Base-by-base conservation (phyloP, 2,113 vertebrate genomes). In the Protomyctophum bolini region DNA sequence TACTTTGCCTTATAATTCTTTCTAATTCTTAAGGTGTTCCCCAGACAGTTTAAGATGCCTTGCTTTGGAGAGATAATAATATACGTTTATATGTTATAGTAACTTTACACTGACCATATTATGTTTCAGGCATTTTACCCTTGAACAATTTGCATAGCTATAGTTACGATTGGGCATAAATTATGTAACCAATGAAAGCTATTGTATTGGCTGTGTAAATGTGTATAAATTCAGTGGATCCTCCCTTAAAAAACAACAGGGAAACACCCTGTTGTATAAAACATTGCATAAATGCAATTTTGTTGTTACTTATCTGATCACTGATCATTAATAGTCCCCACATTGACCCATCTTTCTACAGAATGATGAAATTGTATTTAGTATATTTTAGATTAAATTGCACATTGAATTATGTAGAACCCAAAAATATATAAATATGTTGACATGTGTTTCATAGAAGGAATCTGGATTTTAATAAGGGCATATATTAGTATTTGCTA, bases 361-460 rank as follows among this genome's bases (percentile, higher is more conserved):
- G 82, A 91, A 91, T 93, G 88, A 92, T 93, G 89, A 92, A 87
- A 91, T 88, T 92, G 92, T 88, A 92, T 91, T 90, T 76, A 79
- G 90, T 66, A 82, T 48, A 28, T 73, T 78, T 86, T 82, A 67
- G 66, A 79, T 83, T 82, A 90, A 77, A 88, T 79, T 89, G 86
- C 83, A 87, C 81, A 81, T 83, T 86, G 69, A 84, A 76, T 68
- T 60, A 45, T 63, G 75, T 67, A 75, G 72, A 67, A 75, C 63
- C 56, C 71, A 41, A 41, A 41, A 41, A 3, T 41, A 41, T 85
- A 85, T 70, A 63, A 21, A 69, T 64, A 58, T 69, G 70, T 75
- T 64, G 66, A 90, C 85, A 70, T 86, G 5, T 41, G 3, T 90
- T 89, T 91, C 86, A 88, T 90, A 82, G 54, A 58, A 66, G 33